A percentile compares a stretch with the other conserved stretches of the same genome.
Evolutionary conservation across 2,797 vertebrate genomes (phyloP).

Genomic region (Tiaroga cobitis): DNA sequence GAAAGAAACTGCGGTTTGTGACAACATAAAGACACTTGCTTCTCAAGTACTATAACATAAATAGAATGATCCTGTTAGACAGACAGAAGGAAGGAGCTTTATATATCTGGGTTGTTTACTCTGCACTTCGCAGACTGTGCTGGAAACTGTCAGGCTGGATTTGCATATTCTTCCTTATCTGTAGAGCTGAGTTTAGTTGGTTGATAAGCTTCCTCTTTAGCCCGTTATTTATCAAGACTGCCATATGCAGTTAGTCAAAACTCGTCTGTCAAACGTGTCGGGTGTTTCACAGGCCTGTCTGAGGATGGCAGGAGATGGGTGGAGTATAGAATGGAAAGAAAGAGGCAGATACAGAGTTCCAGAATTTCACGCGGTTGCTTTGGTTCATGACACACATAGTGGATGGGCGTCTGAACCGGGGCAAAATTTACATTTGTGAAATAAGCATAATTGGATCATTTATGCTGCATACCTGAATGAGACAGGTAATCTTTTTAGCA

Average conservation of each 20-base stretch:
- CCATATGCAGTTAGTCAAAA: conserved; percentile 53
- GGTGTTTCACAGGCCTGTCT: conserved; percentile 31
- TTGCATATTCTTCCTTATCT: conserved; percentile 54
- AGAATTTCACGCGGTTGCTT: background rate
- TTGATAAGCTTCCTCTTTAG: conserved; percentile 56
- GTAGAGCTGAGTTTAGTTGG: conserved; percentile 50
- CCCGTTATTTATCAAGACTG: conserved; percentile 48
- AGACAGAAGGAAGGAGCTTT: conserved; percentile 24
- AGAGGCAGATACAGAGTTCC: background rate
- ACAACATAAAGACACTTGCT: background rate
- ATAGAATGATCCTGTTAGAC: background rate
- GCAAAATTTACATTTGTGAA: conserved; percentile 4
- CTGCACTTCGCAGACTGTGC: conserved; percentile 22
- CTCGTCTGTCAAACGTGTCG: conserved; percentile 32
- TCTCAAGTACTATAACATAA: background rate
- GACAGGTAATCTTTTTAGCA: background rate
- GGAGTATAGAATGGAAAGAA: background rate
- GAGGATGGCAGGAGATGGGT: conserved; percentile 15
- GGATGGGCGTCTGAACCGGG: background rate
- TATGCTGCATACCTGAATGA: conserved; percentile 19
- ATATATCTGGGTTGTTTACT: conserved; percentile 33
- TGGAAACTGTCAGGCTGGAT: conserved; percentile 42
- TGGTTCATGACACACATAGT: background rate
- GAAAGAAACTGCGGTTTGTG: background rate
- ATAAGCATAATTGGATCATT: background rate